These are phyloP conservation scores for Tyria jacobaeae DNA, from an alignment of 2,888 invertebrate species.

Conservation along the genomic window DNA sequence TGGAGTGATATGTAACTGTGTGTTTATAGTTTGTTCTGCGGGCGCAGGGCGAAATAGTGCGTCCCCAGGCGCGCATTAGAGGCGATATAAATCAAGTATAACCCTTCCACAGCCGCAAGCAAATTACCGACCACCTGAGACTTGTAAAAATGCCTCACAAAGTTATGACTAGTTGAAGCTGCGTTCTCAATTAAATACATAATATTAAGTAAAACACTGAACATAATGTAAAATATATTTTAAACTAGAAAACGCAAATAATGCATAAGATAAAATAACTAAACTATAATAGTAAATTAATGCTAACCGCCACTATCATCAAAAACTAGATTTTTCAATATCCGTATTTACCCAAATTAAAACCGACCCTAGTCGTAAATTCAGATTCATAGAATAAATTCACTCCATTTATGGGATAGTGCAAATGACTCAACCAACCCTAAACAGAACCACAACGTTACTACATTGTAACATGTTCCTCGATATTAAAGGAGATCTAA, in stretches of 20 bases:
- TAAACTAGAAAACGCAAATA: background rate
- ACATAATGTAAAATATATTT: background rate
- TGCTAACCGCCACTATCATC: background rate
- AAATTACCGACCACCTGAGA: conserved; percentile 85
- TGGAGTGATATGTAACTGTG: conserved; percentile 68
- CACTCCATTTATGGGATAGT: conserved; percentile 47
- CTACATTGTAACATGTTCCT: conserved; percentile 49
- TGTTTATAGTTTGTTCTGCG: conserved; percentile 66
- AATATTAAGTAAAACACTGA: background rate
- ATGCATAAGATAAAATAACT: background rate
- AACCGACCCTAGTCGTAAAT: background rate
- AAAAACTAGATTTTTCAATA: background rate
- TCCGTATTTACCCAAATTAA: background rate
- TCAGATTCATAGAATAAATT: conserved; percentile 2
- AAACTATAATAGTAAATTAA: background rate
- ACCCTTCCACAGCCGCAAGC: conserved; percentile 79
- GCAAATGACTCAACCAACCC: conserved; percentile 51
- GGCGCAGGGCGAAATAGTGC: conserved; percentile 69
- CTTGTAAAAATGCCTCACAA: conserved; percentile 79
- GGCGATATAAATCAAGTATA: conserved; percentile 79
- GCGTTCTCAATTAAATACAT: conserved; percentile 34
- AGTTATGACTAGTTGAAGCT: conserved; percentile 64
- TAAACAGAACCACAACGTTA: conserved; percentile 56
- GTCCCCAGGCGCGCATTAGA: conserved; percentile 78
- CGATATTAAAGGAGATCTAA: conserved; percentile 75